Evolutionary conservation across 2,113 vertebrate species (phyloP).

Genomic region (Grus americana): DNA sequence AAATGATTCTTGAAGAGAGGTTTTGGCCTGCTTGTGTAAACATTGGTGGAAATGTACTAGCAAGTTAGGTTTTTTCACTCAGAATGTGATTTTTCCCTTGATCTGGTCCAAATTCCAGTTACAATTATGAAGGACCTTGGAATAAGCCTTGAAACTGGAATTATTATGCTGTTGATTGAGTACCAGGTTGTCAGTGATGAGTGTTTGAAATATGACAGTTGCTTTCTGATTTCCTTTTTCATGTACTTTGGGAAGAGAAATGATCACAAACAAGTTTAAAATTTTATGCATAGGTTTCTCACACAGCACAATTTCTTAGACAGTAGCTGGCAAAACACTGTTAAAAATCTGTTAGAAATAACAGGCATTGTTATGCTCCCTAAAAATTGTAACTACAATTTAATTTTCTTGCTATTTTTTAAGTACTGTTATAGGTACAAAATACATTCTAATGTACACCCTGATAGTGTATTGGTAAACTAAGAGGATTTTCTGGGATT

Average conservation of each 20-base stretch:
- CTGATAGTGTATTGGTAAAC: neutral
- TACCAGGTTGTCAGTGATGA: neutral
- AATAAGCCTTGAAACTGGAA: neutral
- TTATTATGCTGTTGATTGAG: neutral
- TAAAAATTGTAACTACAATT: neutral
- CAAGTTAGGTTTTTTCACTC: neutral
- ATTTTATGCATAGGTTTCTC: neutral
- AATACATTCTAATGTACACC: neutral
- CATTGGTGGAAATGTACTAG: neutral
- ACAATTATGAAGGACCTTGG: neutral
- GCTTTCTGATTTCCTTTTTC: neutral
- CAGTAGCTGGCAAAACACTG: neutral
- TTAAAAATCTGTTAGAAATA: neutral
- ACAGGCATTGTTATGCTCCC: accelerated
- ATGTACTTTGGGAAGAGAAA: neutral
- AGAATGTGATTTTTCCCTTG: neutral
- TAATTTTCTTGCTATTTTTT: neutral
- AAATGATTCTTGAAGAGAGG: neutral
- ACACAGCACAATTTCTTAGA: neutral
- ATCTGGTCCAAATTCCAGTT: neutral
- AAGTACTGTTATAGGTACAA: neutral
- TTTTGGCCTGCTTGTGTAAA: neutral
- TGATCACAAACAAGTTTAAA: neutral
- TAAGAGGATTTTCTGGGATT: neutral
- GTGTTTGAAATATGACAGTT: neutral